Evolutionary conservation across 2,797 vertebrate genomes (phyloP).

Genomic region (Malurus leucopterus): DNA sequence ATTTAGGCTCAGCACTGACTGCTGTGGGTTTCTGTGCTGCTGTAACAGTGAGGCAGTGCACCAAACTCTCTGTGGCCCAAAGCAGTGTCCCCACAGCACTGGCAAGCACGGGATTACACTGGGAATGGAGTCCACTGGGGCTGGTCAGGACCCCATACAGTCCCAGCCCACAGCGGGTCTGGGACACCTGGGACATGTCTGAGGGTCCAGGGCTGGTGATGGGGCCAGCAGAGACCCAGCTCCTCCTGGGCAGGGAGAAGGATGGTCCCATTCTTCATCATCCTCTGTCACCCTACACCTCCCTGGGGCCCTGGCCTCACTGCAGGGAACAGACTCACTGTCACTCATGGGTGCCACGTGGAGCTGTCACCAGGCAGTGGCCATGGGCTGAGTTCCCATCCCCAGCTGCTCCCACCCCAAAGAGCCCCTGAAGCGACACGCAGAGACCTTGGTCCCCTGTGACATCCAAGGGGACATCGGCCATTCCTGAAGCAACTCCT

Average conservation of each 20-base stretch:
- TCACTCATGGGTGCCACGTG: neutral
- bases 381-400: neutral
- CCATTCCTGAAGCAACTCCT: neutral
- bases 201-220: neutral
- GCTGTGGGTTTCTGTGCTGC: too few relatives aligned
- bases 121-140: neutral
- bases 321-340: neutral
- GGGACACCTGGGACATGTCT: neutral
- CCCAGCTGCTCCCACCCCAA: neutral
- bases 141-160: neutral
- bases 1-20: neutral
- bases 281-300: neutral
- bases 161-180: neutral
- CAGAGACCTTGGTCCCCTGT: neutral
- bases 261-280: neutral
- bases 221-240: neutral
- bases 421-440: neutral
- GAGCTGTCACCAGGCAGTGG: neutral
- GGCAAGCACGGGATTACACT: neutral
- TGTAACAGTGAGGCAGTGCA: neutral
- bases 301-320: neutral
- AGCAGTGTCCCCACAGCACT: neutral
- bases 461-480: neutral
- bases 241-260: neutral
- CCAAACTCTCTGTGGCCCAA: neutral